Evolutionary conservation across 2,888 invertebrate species (phyloP), one percentile per base, ranked within the genome.

Genomic region (Plagiodera versicolora): DNA sequence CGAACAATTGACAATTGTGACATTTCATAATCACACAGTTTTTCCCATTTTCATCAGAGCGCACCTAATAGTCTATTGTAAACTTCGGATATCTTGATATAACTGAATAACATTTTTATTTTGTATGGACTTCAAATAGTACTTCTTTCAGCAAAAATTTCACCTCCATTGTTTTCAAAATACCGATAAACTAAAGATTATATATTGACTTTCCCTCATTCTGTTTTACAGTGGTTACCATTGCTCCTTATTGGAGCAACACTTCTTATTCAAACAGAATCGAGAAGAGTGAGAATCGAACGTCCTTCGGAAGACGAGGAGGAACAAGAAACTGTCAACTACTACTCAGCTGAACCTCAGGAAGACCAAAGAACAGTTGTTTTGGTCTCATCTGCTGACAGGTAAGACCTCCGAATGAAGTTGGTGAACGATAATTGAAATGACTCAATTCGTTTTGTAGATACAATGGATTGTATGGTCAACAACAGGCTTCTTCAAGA

Each of bases 211-310:
- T 24, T 24, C 24, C 3, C 24, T 24, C 24, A 24, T 1, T 24
- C 35, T 50, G 47, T 17, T 16, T 72, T 72, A 18, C 63, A 74
- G 74, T 72, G 70, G 71, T 64, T 77, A 63, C 64, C 74, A 45
- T 70, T 78, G 61, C 69, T 79, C 16, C 14, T 75, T 24, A 62
- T 69, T 62, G 74, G 71, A 70, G 67, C 69, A 19, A 60, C 71
- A 46, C 58, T 76, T 45, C 47, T 75, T 51, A 65, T 66, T 49
- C 58, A 67, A 32, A 70, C 77, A 58, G 79, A 82, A 69, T 80
- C 81, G 6, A 79, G 85, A 67, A 80, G 83, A 69, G 80, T 84
- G 19, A 81, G 84, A 56, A 79, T 84, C 6, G 80, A 84, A 59
- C 81, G 83, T 5, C 79, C 81, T 46, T 80, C 81, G 53, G 78